A percentile compares a stretch with the other conserved stretches of the same genome.
Evolutionary conservation across 2,797 vertebrate species (phyloP).

Genomic region (Hafferia zeledoni): DNA sequence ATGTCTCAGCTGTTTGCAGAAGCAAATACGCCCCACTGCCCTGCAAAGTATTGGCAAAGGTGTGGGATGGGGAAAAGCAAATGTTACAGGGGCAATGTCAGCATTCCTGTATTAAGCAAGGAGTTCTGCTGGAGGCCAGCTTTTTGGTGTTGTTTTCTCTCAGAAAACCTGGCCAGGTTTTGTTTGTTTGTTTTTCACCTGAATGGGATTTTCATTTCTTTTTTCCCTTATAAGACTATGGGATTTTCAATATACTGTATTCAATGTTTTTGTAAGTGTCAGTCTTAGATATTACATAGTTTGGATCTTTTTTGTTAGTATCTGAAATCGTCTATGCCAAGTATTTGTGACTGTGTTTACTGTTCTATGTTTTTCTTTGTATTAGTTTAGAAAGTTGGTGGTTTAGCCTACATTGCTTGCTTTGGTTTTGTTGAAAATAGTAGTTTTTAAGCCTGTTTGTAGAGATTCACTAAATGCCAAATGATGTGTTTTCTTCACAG

Average conservation of each 20-base stretch:
- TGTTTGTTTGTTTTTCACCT: not conserved
- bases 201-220: not conserved
- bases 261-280: not conserved
- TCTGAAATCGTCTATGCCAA: not conserved
- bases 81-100: not conserved
- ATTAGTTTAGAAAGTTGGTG: not conserved
- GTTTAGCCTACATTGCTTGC: not conserved
- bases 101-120: not conserved
- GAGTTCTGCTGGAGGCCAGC: not conserved
- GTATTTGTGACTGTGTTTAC: not conserved
- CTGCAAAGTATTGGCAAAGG: not conserved
- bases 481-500: slow-evolving; percentile 71
- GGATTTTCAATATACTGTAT: not conserved
- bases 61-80: not conserved
- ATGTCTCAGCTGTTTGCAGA: slow-evolving; percentile 9
- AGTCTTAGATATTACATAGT: not conserved
- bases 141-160: not conserved
- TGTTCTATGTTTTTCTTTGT: not conserved
- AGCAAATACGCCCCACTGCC: not conserved
- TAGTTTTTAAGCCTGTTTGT: not conserved
- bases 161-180: not conserved
- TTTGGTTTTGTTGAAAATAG: not conserved
- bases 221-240: not conserved
- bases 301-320: not conserved
- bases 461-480: not conserved